Percentiles rank a stretch among this genome's conserved stretches.
Evolutionary conservation across 1,140 invertebrate genomes (phyloP).

Genomic region (silkworm (Bombyx mori)): DNA sequence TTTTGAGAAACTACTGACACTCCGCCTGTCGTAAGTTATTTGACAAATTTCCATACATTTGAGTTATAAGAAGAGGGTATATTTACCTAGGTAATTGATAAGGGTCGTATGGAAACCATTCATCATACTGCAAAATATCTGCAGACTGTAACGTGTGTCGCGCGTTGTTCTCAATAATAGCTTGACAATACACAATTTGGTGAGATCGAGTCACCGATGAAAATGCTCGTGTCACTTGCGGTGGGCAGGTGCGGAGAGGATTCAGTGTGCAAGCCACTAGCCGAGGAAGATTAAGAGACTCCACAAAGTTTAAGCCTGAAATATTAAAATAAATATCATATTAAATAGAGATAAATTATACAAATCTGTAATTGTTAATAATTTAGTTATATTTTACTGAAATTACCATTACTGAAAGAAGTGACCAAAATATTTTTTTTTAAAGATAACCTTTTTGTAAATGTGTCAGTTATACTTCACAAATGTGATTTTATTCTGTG

Average conservation of each 20-base stretch:
- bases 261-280: slow-evolving; percentile 89
- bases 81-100: slow-evolving; percentile 60
- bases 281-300: slow-evolving; percentile 85
- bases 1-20: no score
- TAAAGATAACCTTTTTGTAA: no score
- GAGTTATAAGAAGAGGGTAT: neutral
- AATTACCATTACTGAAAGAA: no score
- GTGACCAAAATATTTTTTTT: no score
- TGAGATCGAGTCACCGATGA: slow-evolving; percentile 87
- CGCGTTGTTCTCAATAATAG: slow-evolving; percentile 89
- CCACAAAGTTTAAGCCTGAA: slow-evolving; percentile 82
- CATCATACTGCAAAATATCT: slow-evolving; percentile 32
- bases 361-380: no score
- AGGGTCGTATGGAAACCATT: slow-evolving; percentile 69
- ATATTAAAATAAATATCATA: neutral
- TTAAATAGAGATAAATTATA: no score
- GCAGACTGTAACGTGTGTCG: slow-evolving; percentile 72
- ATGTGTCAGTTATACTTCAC: no score
- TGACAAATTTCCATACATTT: neutral
- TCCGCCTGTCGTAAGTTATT: neutral
- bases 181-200: slow-evolving; percentile 93
- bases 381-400: no score
- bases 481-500: no score
- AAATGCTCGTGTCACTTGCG: slow-evolving; percentile 85
- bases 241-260: slow-evolving; percentile 85